phyloP scores from a whole-genome alignment of 2,113 vertebrate genomes.

The Serilophus lunatus region DNA sequence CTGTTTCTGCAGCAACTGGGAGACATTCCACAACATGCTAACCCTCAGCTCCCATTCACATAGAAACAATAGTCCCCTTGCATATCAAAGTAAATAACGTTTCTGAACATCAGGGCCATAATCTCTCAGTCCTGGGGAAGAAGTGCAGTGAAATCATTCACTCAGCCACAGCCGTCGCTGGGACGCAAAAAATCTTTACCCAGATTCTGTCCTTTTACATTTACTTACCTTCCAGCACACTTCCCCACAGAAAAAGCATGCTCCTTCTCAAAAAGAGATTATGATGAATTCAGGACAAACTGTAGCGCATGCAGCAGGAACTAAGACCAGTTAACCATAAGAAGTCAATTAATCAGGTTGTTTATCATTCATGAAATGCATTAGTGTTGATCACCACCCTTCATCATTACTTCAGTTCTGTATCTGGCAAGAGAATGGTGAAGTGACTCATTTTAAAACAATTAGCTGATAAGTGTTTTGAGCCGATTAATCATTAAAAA shows the following conservation, averaged over 20 bases:
- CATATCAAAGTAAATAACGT: background rate
- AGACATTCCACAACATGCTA: background rate
- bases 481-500: background rate
- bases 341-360: background rate
- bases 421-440: background rate
- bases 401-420: background rate
- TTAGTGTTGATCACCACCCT: background rate
- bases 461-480: background rate
- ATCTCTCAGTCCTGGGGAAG: background rate
- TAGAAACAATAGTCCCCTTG: background rate
- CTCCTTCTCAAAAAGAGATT: background rate
- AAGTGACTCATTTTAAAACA: background rate
- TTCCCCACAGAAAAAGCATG: background rate
- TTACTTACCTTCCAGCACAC: background rate
- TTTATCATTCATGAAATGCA: background rate
- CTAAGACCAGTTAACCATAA: background rate
- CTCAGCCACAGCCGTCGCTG: background rate
- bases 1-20: background rate
- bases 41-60: fast-evolving
- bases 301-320: background rate
- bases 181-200: background rate
- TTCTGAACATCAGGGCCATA: background rate
- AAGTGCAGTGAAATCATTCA: background rate
- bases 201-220: background rate
- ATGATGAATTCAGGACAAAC: background rate